These are phyloP conservation scores for Drosophila pegasa DNA, from an alignment of 2,888 invertebrate genomes.

Conservation along the genomic window DNA sequence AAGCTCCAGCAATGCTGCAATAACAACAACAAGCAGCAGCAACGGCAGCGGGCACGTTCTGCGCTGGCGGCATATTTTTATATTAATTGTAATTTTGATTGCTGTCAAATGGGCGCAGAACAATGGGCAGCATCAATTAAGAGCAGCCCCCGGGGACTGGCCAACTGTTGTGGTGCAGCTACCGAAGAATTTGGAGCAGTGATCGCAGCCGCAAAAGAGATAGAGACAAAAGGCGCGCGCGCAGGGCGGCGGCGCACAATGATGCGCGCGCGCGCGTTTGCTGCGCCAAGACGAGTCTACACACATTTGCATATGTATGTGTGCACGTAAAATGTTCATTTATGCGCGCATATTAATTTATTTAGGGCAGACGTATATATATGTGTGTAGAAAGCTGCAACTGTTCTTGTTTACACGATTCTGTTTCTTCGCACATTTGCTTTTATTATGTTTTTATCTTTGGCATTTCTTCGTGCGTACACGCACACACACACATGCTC, in stretches of 20 bases:
- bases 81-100: constrained; percentile 37
- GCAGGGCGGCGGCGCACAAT: constrained; percentile 18
- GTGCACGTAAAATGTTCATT: constrained; percentile 22
- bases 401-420: constrained; percentile 15
- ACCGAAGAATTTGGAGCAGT: constrained; percentile 38
- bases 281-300: constrained; percentile 3
- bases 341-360: constrained; percentile 46
- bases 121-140: constrained; percentile 41
- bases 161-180: constrained; percentile 28
- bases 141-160: constrained; percentile 29
- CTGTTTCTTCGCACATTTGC: constrained; percentile 36
- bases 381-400: constrained; percentile 1
- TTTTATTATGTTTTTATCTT: constrained; percentile 35
- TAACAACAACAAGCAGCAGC: constrained; percentile 6
- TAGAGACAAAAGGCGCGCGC: constrained; percentile 8
- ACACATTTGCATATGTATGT: not conserved
- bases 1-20: constrained; percentile 41
- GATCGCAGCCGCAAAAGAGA: constrained; percentile 20
- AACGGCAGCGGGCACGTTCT: not conserved
- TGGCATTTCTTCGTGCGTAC: constrained; percentile 27
- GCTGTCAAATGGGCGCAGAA: constrained; percentile 25
- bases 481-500: constrained; percentile 15
- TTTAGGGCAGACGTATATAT: constrained; percentile 40
- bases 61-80: constrained; percentile 16
- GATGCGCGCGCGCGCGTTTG: constrained; percentile 34